Evolutionary conservation across 2,888 invertebrate genomes (phyloP), one percentile per base, ranked within the genome.

Genomic region (Gastrophysa polygoni): DNA sequence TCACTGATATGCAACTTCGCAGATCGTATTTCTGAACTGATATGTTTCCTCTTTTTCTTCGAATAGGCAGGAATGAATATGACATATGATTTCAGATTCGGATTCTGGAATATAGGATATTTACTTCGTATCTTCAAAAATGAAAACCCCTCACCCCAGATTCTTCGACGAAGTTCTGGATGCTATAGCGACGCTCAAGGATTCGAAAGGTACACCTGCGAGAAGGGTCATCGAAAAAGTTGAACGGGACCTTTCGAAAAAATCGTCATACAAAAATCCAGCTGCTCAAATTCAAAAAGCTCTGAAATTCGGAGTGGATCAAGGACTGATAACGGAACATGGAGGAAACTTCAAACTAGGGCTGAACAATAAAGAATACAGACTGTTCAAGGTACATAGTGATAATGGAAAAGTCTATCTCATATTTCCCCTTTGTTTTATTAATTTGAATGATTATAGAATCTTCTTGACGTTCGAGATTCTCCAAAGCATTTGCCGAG

Each of bases 131-230:
- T n/a, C 24, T 11, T 1, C 8, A 28, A 46, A 8, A 46, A 18
- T 17, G 17, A 44, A 46, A 11, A 56, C 29, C 18, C n/a, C 5
- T 18, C 55, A 38, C 28, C 60, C 60, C 0, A 54, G 48, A n/a
- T 20, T 60, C 1, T 55, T 60, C 20, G 43, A 56, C 18, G 61
- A 61, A 50, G 61, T 61, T 7, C 29, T 61, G 21, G 61, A 61
- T 14, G 56, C 61, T 7, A 61, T 61, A 21, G 50, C 61, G 10
- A 20, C 48, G 14, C 49, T 61, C 1, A 61, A 50, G 46, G 61
- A 61, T 11, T 8, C 56, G 0, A 56, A 6, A 6, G 38, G 38
- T n/a, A 38, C 38, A n/a, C 38, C 38, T 2, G 38, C 38, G 2
- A 38, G 14, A 38, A 38, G 11, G 4, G n/a, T 38, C 4, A 38